A percentile compares a stretch with the other conserved stretches of the same genome.
These are phyloP conservation scores for Cylas formicarius DNA, from an alignment of 1,140 invertebrate species.

Conservation along the genomic window DNA sequence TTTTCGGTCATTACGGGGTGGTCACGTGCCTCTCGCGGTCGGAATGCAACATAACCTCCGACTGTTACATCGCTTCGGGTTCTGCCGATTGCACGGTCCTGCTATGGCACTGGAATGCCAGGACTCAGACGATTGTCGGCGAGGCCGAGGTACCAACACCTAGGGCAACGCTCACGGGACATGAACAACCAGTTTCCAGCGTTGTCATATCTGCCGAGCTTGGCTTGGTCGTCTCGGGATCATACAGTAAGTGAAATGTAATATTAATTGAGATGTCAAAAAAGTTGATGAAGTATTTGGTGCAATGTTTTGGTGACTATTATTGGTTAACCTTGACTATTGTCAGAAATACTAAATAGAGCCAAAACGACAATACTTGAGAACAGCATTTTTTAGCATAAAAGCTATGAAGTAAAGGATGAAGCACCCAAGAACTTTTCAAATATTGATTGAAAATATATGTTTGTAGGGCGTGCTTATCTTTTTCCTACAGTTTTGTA, in stretches of 20 bases:
- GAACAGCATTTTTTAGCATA: too few relatives aligned
- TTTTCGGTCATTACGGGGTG: constrained; percentile 98
- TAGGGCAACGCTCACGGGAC: constrained; percentile 91
- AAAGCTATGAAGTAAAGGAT: too few relatives aligned
- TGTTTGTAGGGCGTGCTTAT: too few relatives aligned
- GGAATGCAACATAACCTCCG: constrained; percentile 96
- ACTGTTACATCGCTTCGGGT: constrained; percentile 97
- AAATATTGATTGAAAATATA: too few relatives aligned
- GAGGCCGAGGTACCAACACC: constrained; percentile 93
- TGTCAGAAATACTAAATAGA: too few relatives aligned
- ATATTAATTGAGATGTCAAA: constrained; percentile 3
- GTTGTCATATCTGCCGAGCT: constrained; percentile 96
- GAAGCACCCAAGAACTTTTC: too few relatives aligned
- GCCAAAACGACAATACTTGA: too few relatives aligned
- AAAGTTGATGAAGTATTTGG: too few relatives aligned
- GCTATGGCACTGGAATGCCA: constrained; percentile 97
- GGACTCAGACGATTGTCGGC: constrained; percentile 92
- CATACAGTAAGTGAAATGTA: constrained; percentile 74
- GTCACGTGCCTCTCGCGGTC: constrained; percentile 96
- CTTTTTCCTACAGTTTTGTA: background rate
- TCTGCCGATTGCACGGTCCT: constrained; percentile 96
- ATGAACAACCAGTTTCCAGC: constrained; percentile 89
- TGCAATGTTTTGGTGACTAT: too few relatives aligned
- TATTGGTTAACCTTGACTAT: too few relatives aligned
- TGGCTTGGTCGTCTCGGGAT: constrained; percentile 93